A percentile compares a stretch with the other conserved stretches of the same genome.
phyloP scores from a whole-genome alignment of 2,797 vertebrate genomes.

The Lagothrix lagotricha region DNA sequence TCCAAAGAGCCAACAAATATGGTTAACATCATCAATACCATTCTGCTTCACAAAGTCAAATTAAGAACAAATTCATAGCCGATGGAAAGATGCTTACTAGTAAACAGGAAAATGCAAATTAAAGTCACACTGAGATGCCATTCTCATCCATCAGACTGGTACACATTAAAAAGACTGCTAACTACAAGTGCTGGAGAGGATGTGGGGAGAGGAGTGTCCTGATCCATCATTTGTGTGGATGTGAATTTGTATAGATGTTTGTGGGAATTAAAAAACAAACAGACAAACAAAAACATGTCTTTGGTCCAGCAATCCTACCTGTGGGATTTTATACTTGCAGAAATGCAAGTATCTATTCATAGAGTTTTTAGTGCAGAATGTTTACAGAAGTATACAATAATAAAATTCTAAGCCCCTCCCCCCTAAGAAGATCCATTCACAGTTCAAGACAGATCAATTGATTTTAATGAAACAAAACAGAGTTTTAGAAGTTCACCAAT shows the following conservation, averaged over 20 bases:
- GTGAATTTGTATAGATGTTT: not conserved
- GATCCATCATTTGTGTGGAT: not conserved
- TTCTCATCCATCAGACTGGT: not conserved
- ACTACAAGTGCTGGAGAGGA: not conserved
- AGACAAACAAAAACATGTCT: not conserved
- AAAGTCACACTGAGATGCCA: not conserved
- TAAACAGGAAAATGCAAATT: not conserved
- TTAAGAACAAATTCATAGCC: not conserved
- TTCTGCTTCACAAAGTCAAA: not conserved
- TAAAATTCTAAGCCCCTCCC: not conserved
- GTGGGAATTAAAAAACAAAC: not conserved
- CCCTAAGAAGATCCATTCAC: not conserved
- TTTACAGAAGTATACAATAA: not conserved
- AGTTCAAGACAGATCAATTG: not conserved
- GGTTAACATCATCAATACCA: not conserved
- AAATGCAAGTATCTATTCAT: not conserved
- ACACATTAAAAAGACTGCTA: not conserved
- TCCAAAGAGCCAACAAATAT: not conserved
- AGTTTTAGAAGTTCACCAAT: not conserved
- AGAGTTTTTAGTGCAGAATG: not conserved
- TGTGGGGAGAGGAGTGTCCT: not conserved
- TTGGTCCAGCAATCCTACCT: not conserved
- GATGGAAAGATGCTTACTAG: not conserved
- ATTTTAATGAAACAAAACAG: not conserved
- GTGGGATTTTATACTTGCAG: not conserved